phyloP scores from a whole-genome alignment of 2,113 vertebrate genomes.

The Anthoscopus minutus region DNA sequence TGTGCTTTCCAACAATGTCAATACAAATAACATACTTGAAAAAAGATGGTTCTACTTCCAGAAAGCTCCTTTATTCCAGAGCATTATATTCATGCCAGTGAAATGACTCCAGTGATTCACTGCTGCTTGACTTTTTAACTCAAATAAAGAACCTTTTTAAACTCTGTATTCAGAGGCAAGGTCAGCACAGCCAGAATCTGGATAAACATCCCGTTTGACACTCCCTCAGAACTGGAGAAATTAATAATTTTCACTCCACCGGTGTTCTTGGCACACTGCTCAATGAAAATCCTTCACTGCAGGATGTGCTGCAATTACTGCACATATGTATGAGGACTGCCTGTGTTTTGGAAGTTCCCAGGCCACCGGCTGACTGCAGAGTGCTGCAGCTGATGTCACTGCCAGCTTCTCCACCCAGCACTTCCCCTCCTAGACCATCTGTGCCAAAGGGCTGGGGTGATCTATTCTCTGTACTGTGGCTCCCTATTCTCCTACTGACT shows the following conservation, averaged over 20 bases:
- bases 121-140: neutral
- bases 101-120: neutral
- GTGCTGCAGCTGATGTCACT: neutral
- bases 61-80: neutral
- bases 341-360: neutral
- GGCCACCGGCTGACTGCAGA: neutral
- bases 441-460: neutral
- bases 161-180: neutral
- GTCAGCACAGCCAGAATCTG: neutral
- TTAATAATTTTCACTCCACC: neutral
- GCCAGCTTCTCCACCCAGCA: neutral
- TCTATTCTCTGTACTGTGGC: fast-evolving
- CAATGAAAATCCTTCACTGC: neutral
- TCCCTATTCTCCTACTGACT: neutral
- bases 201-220: neutral
- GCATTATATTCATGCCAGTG: neutral
- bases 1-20: neutral
- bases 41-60: neutral
- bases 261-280: neutral
- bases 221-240: neutral
- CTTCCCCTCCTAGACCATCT: neutral
- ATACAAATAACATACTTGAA: neutral
- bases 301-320: neutral
- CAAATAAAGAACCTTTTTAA: neutral
- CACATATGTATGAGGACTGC: neutral